Conservation (phyloP, 2,113 vertebrate species). For the Neoarius graeffei region DNA sequence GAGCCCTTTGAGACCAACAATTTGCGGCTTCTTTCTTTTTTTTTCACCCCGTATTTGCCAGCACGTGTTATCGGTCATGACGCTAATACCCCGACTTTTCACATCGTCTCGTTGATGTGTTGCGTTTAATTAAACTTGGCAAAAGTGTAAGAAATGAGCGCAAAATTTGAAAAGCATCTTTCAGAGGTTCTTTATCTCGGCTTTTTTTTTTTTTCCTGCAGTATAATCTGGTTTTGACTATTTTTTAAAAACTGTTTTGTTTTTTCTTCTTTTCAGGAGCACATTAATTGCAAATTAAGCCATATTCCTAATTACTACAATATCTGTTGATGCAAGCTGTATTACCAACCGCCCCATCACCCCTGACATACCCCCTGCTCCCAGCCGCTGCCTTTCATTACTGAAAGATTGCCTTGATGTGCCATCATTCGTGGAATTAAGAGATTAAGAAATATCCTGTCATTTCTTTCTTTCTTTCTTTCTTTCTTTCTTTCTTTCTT, state of each 20-base stretch:
- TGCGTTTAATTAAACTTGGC: slow-evolving; percentile 76
- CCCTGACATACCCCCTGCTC: slow-evolving; percentile 26
- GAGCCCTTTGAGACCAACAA: slow-evolving; percentile 59
- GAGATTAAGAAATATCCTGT: slow-evolving; percentile 40
- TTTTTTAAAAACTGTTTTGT: not conserved
- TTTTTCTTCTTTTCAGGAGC: not conserved
- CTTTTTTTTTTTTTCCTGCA: not conserved
- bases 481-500: not conserved
- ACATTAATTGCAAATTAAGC: slow-evolving; percentile 22
- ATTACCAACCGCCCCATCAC: not conserved
- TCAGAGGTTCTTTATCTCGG: slow-evolving; percentile 49
- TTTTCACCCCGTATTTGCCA: slow-evolving; percentile 53
- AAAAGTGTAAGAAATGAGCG: slow-evolving; percentile 71
- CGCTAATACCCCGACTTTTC: slow-evolving; percentile 73
- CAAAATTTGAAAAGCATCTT: slow-evolving; percentile 73
- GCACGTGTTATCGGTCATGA: slow-evolving; percentile 77
- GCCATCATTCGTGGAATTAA: slow-evolving; percentile 50
- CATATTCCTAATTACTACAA: slow-evolving; percentile 34
- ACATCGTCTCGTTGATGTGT: slow-evolving; percentile 69
- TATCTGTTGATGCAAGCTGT: slow-evolving; percentile 6
- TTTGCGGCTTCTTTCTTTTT: slow-evolving; percentile 47
- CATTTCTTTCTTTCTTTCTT: not conserved
- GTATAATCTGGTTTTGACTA: not conserved
- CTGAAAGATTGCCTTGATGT: slow-evolving; percentile 38
- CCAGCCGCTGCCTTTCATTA: slow-evolving; percentile 28